Conservation (phyloP, 92 coral and sea anemone genomes). For the Virgularia gustaviana region DNA sequence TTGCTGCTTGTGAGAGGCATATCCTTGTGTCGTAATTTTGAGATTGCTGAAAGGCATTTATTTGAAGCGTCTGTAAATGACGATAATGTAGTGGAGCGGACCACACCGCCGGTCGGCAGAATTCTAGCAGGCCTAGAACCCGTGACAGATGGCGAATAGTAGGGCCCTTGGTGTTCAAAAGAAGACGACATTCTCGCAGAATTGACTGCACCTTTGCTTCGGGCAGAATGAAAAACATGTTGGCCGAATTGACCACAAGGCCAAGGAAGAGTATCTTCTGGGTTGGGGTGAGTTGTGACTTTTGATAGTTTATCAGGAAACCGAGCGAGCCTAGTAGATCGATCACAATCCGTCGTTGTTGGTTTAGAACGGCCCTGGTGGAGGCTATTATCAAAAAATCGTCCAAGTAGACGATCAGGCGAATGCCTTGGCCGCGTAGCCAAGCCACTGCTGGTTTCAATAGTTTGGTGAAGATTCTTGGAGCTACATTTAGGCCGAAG, state of each 20-base stretch:
- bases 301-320: slow-evolving; percentile 45
- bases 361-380: slow-evolving; percentile 35
- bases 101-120: slow-evolving; percentile 5
- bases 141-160: too few species aligned
- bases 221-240: slow-evolving; percentile 43
- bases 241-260: slow-evolving; percentile 43
- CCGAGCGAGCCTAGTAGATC: slow-evolving; percentile 42
- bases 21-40: slow-evolving; percentile 36
- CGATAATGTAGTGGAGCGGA: slow-evolving; percentile 59
- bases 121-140: too few species aligned
- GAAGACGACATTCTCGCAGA: slow-evolving; percentile 38
- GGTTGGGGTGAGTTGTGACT: slow-evolving; percentile 41
- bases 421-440: slow-evolving; percentile 12
- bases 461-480: too few species aligned
- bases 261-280: slow-evolving; percentile 51
- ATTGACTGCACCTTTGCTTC: slow-evolving; percentile 34
- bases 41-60: slow-evolving; percentile 34
- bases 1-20: slow-evolving; percentile 43
- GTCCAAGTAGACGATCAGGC: slow-evolving; percentile 30
- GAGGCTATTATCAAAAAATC: slow-evolving; percentile 32
- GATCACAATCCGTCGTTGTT: slow-evolving; percentile 39
- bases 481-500: slow-evolving; percentile 39
- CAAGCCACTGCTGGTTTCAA: too few species aligned
- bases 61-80: slow-evolving; percentile 53
- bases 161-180: slow-evolving; percentile 22